These are phyloP conservation scores for Eidolon dupreanum DNA, from an alignment of 2,797 vertebrate genomes.

Conservation along the genomic window DNA sequence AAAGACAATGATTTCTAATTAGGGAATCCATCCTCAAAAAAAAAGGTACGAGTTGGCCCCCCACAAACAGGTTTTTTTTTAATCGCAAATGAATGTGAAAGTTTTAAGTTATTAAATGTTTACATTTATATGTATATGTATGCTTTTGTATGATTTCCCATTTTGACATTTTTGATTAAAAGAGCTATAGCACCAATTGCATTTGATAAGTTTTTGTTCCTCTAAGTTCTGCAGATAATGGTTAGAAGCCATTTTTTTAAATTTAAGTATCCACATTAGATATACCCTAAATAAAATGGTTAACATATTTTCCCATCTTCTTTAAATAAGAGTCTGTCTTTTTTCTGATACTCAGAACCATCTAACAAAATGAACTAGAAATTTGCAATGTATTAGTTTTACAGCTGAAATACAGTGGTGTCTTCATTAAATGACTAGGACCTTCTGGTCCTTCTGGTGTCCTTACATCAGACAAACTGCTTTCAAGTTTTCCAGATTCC, in stretches of 20 bases:
- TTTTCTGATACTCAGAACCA: constrained; percentile 13
- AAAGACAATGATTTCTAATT: constrained; percentile 1
- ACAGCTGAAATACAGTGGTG: background rate
- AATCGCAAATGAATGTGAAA: background rate
- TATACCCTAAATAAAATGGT: background rate
- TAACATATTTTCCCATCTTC: background rate
- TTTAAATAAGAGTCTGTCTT: background rate
- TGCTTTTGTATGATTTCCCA: background rate
- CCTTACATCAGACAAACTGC: background rate
- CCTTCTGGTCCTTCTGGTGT: too few relatives aligned
- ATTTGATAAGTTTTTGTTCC: background rate
- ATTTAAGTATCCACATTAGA: background rate
- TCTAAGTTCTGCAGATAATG: background rate
- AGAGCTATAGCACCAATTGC: background rate
- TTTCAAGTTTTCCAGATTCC: constrained; percentile 4
- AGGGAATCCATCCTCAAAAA: background rate
- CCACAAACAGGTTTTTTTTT: background rate
- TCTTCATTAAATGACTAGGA: background rate
- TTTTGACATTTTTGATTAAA: constrained; percentile 7
- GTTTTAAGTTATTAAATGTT: background rate
- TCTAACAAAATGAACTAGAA: background rate
- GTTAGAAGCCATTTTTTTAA: background rate
- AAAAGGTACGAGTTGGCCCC: background rate
- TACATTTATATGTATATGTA: background rate
- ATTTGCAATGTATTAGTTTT: background rate